Evolutionary conservation across 2,113 vertebrate species (phyloP), one percentile per base, ranked within the genome.

Genomic region (Indicator indicator): DNA sequence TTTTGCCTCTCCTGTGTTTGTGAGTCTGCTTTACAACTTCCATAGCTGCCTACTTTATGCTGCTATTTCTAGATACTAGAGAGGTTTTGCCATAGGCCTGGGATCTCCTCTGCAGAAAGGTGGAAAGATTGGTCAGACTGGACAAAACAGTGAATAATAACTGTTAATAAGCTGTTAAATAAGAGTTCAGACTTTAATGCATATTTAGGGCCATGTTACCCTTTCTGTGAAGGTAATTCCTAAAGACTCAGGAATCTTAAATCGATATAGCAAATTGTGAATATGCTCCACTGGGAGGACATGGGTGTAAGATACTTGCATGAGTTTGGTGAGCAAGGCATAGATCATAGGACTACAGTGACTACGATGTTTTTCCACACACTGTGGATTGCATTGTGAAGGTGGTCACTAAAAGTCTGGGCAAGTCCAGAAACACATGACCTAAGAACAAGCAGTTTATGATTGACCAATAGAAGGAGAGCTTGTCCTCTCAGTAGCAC

Each of bases 341-440:
- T 21, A 27, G 6, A 54, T 44, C 48, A 81, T 70, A 71, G 54
- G 30, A 69, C 20, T 1, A 6, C 1, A 0, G 27, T 62, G 67
- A 38, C 23, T 28, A 44, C 10, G n/a, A 0, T 0, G 11, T 3
- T 4, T 15, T 75, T 30, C 36, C 2, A 0, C 52, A 15, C 3
- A 3, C 58, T 23, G 52, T 6, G 16, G 2, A 23, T 38, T 68
- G n/a, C 1, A 1, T n/a, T 83, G 44, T 76, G 63, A 82, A 59
- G 32, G 46, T 38, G 52, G 56, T 13, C 4, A 2, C 55, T 33
- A 19, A 59, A 52, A 52, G 2, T 8, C 38, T 23, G 77, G 40
- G 26, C 15, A 91, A 70, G 60, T 71, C 19, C 82, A 69, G 68
- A 59, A 76, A 67, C 68, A 55, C 16, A 21, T 32, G 36, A 73